Percentiles rank a stretch among this genome's conserved stretches.
Conservation (phyloP, 2,888 invertebrate species). For the Acrobasis suavella region DNA sequence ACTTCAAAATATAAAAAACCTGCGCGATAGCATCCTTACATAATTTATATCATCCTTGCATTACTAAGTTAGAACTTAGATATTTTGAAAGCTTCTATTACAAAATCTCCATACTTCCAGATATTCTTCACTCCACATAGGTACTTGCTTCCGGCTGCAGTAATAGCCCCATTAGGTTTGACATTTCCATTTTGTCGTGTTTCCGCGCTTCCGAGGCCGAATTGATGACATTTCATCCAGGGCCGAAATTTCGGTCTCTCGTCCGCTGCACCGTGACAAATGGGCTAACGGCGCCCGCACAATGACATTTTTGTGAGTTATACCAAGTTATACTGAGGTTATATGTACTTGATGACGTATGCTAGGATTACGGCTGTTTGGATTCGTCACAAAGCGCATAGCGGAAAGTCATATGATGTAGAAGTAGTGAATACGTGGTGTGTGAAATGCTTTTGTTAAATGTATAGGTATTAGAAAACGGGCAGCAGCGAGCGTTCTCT, state of each 20-base stretch:
- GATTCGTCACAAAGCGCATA: background rate
- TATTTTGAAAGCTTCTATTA: no score
- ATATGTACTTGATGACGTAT: background rate
- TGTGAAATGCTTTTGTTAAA: no score
- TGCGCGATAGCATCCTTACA: no score
- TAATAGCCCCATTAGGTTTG: constrained; percentile 1
- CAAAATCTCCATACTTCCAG: no score
- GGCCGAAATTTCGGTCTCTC: constrained; percentile 9
- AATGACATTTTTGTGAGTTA: background rate
- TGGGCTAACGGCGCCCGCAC: background rate
- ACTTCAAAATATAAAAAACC: no score
- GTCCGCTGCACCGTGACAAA: constrained; percentile 4
- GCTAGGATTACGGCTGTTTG: constrained; percentile 1
- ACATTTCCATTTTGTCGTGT: constrained; percentile 4
- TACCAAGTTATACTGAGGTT: background rate
- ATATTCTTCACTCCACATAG: background rate
- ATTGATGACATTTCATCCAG: constrained; percentile 3
- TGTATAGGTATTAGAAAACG: no score
- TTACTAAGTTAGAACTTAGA: no score
- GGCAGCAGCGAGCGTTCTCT: no score
- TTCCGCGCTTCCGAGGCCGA: constrained; percentile 2
- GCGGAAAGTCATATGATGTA: background rate
- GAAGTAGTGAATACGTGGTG: background rate
- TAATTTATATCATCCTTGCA: no score
- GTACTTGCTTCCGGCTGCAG: background rate